Percentiles rank a stretch among this genome's conserved stretches.
phyloP scores from a whole-genome alignment of 2,888 invertebrate species.

The Balanococcus diminutus region DNA sequence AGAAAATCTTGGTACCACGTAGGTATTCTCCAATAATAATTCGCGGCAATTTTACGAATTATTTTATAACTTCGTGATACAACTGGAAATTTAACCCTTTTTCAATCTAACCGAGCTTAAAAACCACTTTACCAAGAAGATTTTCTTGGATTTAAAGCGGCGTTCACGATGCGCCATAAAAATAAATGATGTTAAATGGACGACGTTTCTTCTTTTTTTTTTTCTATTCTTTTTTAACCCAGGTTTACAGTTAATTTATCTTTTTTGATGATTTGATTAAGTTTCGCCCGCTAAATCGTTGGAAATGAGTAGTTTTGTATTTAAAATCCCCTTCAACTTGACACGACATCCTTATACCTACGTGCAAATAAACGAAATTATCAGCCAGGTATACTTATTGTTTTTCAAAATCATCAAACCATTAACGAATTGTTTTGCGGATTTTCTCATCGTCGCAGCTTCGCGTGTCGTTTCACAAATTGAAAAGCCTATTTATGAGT shows the following conservation, averaged over 20 bases:
- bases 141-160: conserved; percentile 8
- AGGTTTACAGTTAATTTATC: conserved; percentile 24
- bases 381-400: not conserved
- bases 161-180: conserved; percentile 13
- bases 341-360: not conserved
- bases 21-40: conserved; percentile 19
- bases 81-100: conserved; percentile 35
- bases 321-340: not conserved
- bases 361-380: not conserved
- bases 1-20: not conserved
- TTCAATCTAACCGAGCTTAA: conserved; percentile 16
- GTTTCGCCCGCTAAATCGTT: not conserved
- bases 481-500: conserved; percentile 12
- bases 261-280: conserved; percentile 29
- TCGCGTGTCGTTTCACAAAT: not conserved
- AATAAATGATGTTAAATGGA: conserved; percentile 34
- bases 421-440: not conserved
- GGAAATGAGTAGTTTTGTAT: not conserved
- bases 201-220: not conserved
- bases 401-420: not conserved
- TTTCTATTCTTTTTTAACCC: not conserved
- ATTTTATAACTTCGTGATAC: conserved; percentile 16
- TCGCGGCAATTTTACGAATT: conserved; percentile 22
- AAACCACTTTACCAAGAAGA: conserved; percentile 25
- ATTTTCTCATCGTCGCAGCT: not conserved